Base-by-base conservation (phyloP, 2,888 invertebrate genomes). In the Meiosimyza decipiens region DNA sequence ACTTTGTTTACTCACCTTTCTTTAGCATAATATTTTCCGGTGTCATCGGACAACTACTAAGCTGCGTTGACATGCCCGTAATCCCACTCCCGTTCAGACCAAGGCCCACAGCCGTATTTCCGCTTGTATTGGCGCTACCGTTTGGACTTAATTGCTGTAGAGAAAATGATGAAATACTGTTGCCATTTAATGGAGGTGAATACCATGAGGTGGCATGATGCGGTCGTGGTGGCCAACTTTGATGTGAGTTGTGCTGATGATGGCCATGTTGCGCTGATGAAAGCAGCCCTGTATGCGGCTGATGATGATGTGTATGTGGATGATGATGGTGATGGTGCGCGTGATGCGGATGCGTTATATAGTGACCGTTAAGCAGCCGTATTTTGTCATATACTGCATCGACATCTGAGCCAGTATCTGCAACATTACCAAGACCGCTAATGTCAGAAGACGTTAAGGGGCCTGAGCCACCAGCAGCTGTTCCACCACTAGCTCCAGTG, bases 191-290 rank as follows among this genome's bases (percentile, higher is more conserved):
- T 4, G 86, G 83, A 28, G 85, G 79, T 28, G 86, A 77, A 75
- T 87, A 87, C 86, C 86, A 87, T 4, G 86, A 80, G 5, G 84
- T 75, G 1, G 86, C 79, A 51, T 85, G 84, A 47, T 82, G 80
- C 11, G 54, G 54, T 0, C 83, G 81, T 12, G 85, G 76, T 51
- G 86, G 81, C 86, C 86, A 86, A 75, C 82, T 78, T n/a, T 63
- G 71, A 47, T 73, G 75, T 13, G 73, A 51, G 47, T 73, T 75
- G 33, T 76, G 79, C 40, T 81, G 80, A 15, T 77, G 80, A 6
- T 77, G 76, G 7, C 16, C 18, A 49, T 71, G 74, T 12, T 63
- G 64, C 9, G 60, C 47, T 11, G 51, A 33, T 3, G 71, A 62
- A 13, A 75, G 76, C 33, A 77, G 74, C 22, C 76, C 76, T 3